These are phyloP conservation scores for Heliothis subflexa DNA, from an alignment of 1,140 invertebrate species.

Conservation along the genomic window DNA sequence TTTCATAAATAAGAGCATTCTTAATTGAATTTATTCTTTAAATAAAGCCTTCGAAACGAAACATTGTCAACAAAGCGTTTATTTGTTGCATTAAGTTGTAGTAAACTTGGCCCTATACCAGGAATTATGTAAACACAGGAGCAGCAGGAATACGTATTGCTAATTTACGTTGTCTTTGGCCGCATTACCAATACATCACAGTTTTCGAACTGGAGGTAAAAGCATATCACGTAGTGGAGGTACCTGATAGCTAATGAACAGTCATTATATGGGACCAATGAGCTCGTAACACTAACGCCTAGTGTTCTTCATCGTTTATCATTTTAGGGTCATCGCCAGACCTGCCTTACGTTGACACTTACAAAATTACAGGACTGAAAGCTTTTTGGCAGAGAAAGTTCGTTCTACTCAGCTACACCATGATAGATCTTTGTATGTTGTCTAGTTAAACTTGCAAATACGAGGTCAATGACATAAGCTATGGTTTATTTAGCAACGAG, in stretches of 20 bases:
- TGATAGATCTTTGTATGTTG: too few relatives aligned
- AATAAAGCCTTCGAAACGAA: neutral
- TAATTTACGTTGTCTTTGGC: neutral
- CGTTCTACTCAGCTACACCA: too few relatives aligned
- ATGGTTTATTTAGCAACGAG: too few relatives aligned
- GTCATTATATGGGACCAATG: constrained; percentile 6
- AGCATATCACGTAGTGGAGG: constrained; percentile 2
- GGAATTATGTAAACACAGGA: neutral
- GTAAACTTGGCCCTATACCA: constrained; percentile 7
- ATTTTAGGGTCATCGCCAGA: neutral
- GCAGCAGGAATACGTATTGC: constrained; percentile 10
- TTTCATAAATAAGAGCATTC: too few relatives aligned
- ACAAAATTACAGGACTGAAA: too few relatives aligned
- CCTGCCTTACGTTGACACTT: neutral
- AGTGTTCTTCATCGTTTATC: neutral
- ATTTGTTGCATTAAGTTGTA: neutral
- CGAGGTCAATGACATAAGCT: too few relatives aligned
- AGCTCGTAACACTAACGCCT: neutral
- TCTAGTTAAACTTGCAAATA: too few relatives aligned
- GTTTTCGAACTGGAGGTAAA: neutral
- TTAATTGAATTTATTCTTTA: too few relatives aligned
- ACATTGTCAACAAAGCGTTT: neutral
- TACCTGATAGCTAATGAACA: neutral
- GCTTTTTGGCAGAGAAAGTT: too few relatives aligned
- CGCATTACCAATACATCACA: constrained; percentile 13